Conservation (phyloP, 2,113 vertebrate genomes). For the Otolemur garnettii region DNA sequence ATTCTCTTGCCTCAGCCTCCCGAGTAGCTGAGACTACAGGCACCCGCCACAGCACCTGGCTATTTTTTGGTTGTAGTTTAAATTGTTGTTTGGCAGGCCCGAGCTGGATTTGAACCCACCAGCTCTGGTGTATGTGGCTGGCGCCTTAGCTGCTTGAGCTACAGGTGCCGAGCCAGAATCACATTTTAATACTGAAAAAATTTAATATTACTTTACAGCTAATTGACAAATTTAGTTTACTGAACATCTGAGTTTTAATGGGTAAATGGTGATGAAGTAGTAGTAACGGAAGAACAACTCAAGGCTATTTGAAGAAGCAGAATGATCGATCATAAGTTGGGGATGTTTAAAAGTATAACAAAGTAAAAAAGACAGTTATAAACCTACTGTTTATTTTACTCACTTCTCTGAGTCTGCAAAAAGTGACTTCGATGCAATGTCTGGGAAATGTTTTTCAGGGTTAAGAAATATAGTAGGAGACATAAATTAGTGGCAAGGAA, state of each 20-base stretch:
- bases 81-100: too few species aligned
- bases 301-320: conserved; percentile 29
- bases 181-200: conserved; percentile 22
- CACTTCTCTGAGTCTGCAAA: neutral
- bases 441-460: neutral
- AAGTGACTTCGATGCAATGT: neutral
- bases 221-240: neutral
- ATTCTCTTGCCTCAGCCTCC: too few species aligned
- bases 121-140: too few species aligned
- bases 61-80: too few species aligned
- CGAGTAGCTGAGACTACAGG: too few species aligned
- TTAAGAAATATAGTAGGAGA: conserved; percentile 27
- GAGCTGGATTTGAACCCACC: too few species aligned
- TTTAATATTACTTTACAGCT: conserved; percentile 6
- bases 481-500: neutral
- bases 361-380: neutral
- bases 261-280: neutral
- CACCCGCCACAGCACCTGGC: too few species aligned
- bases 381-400: neutral
- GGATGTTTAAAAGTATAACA: neutral
- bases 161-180: neutral
- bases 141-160: too few species aligned
- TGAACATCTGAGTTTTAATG: neutral
- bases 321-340: neutral
- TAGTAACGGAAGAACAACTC: neutral